Base-by-base conservation (phyloP, 2,113 vertebrate genomes). In the Silurus meridionalis region DNA sequence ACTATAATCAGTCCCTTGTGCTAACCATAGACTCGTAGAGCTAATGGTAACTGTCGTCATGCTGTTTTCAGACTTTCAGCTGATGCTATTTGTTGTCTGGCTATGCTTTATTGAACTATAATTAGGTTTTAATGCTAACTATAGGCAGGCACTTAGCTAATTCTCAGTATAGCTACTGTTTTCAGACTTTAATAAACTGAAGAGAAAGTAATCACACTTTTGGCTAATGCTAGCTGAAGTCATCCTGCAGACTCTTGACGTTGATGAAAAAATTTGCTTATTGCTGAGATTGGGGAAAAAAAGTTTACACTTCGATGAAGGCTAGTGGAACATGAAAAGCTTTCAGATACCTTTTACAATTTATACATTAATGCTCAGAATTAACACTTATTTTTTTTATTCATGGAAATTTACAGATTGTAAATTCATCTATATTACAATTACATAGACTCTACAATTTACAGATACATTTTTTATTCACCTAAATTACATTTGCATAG, bases 1-100 rank as follows among this genome's bases (percentile, higher is more conserved):
- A 64, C 80, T 81, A 81, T 64, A 81, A 81, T 81, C 46, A 81
- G 58, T 17, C 58, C 58, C 61, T 66, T 23, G 9, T 66, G 80
- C 80, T 66, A 82, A 66, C 80, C 48, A 17, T 53, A 82, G 46
- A 52, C 13, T 82, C 52, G 37, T 37, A 37, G 37, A 9, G 80
- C 23, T 64, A 48, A 82, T 6, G 8, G 5, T 37, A 58, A 17
- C 23, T 57, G 25, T 61, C 61, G 17, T 52, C 61, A 66, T 82
- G 21, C 61, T 66, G 46, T 64, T 81, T 37, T 81, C 13, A 63
- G 28, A 10, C 79, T 61, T 61, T 80, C 25, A 37, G 58, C 17
- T 80, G 21, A 61, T 60, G 57, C 57, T 21, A 21, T 50, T 19
- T 66, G 37, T 61, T 52, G 46, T 17, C 80, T 82, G 11, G 21